Evolutionary conservation across 2,888 invertebrate genomes (phyloP), one percentile per base, ranked within the genome.

Genomic region (Phaonia tiefii): DNA sequence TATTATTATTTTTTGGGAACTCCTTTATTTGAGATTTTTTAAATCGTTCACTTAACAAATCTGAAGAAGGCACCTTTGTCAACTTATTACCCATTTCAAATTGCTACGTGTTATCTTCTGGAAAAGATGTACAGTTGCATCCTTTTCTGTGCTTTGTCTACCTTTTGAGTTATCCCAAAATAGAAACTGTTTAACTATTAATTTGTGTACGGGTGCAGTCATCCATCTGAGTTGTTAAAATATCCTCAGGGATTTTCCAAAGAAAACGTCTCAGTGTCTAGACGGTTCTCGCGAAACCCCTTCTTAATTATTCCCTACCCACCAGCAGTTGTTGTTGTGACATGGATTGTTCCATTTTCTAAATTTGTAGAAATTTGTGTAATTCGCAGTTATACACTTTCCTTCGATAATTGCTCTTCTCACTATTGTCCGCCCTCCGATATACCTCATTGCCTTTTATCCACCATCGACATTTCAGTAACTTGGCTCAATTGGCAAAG

Each of bases 401-500:
- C 31, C 31, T 25, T 31, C 56, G 3, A 56, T 26, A 25, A 5
- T 26, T 56, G 22, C 13, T n/a, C 25, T 26, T 31, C 13, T 25
- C 26, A 22, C 25, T 3, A 22, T 51, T 51, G 20, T 22, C 2
- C n/a, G n/a, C n/a, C n/a, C n/a, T n/a, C n/a, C n/a, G n/a, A n/a
- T n/a, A n/a, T n/a, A n/a, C n/a, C n/a, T n/a, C n/a, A n/a, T n/a
- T 37, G 44, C 44, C 11, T 4, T 44, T n/a, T 17, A n/a, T 46
- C 5, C n/a, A n/a, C n/a, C 46, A 13, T 65, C 39, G 25, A 1
- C 31, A 8, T 72, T 26, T 60, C 58, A 75, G 65, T 51, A 58
- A 65, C 46, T 51, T 44, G 70, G 67, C 67, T 78, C 49, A 72
- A 72, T 49, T 20, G 10, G 44, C 51, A 8, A 17, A 20, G 51